Evolutionary conservation across 2,113 vertebrate genomes (phyloP).

Genomic region (Ursus arctos): DNA sequence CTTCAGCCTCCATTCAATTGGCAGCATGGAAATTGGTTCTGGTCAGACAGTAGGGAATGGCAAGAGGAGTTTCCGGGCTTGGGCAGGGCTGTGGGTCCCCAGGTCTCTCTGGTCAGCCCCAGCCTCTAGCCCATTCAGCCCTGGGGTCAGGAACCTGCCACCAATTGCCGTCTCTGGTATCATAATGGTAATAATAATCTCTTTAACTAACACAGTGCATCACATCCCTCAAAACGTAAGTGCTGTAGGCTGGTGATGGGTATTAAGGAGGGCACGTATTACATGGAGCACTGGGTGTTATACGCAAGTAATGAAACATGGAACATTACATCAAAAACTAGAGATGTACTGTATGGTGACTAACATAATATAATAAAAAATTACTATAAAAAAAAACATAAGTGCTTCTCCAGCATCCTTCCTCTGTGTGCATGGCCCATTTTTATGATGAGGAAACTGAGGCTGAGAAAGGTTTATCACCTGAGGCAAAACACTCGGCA

Average conservation of each 20-base stretch:
- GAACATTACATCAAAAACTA: no score
- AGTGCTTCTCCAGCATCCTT: background rate
- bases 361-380: no score
- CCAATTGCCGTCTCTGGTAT: background rate
- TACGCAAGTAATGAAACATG: no score
- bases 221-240: background rate
- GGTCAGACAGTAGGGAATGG: background rate
- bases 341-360: no score
- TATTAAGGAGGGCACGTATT: no score
- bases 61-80: background rate
- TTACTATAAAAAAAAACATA: background rate
- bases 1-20: background rate
- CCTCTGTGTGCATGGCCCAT: background rate
- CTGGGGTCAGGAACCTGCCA: background rate
- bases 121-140: background rate
- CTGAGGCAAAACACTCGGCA: background rate
- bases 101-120: background rate
- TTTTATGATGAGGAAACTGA: conserved; percentile 32
- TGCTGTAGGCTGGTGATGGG: background rate
- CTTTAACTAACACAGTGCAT: background rate
- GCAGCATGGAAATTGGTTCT: background rate
- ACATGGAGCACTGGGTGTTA: no score
- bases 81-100: background rate
- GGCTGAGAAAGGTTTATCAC: background rate
- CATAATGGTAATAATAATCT: background rate